Evolutionary conservation across 2,888 invertebrate species (phyloP).

Genomic region (Trachelus stipa): DNA sequence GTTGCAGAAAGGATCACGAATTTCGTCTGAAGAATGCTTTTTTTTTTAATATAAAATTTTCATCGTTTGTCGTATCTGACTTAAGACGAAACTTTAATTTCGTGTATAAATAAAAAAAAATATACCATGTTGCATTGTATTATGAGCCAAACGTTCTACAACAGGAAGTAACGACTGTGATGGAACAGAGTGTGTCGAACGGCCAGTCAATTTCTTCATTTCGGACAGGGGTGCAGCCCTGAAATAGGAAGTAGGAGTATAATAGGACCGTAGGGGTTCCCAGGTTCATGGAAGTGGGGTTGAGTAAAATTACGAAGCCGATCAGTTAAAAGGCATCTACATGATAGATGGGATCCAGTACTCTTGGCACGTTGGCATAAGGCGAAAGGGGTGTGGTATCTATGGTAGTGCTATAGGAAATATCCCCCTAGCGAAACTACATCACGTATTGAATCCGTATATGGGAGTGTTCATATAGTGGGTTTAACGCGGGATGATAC

Average conservation of each 20-base stretch:
- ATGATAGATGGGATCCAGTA: constrained; percentile 41
- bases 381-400: background rate
- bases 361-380: constrained; percentile 31
- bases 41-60: background rate
- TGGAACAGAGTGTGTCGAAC: background rate
- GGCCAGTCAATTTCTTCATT: background rate
- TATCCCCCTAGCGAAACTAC: background rate
- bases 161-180: background rate
- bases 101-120: background rate
- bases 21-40: background rate
- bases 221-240: background rate
- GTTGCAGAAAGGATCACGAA: background rate
- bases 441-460: constrained; percentile 37
- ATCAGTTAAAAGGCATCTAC: constrained; percentile 47
- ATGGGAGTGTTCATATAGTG: constrained; percentile 33
- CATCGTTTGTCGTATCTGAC: background rate
- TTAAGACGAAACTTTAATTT: background rate
- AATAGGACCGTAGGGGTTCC: background rate
- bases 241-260: background rate
- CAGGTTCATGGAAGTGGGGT: background rate
- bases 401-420: background rate
- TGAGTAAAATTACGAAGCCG: constrained; percentile 26
- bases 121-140: background rate
- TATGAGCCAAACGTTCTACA: background rate
- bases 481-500: background rate